A percentile compares a stretch with the other conserved stretches of the same genome.
phyloP scores from a whole-genome alignment of 2,797 vertebrate species.

The Gastrophryne carolinensis region DNA sequence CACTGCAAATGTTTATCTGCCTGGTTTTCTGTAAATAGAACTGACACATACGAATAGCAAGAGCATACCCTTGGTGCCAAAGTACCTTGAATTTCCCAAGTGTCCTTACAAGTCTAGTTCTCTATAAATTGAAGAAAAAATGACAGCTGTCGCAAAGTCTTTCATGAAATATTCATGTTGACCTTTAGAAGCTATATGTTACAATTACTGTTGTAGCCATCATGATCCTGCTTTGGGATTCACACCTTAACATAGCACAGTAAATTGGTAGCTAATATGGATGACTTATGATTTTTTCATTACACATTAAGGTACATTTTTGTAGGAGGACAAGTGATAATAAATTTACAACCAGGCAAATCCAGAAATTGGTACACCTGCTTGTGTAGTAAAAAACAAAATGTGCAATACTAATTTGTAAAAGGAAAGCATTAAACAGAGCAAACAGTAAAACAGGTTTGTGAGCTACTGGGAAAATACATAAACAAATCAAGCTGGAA shows the following conservation, averaged over 20 bases:
- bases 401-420: background rate
- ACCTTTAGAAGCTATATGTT: slow-evolving; percentile 59
- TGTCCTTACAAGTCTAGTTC: slow-evolving; percentile 55
- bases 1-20: slow-evolving; percentile 50
- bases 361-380: background rate
- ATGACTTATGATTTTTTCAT: background rate
- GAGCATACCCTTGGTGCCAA: slow-evolving; percentile 55
- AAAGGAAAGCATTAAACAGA: background rate
- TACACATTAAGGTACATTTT: too few relatives aligned
- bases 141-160: slow-evolving; percentile 63
- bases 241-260: slow-evolving; percentile 41
- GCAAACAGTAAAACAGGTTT: background rate
- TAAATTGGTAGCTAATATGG: slow-evolving; percentile 54
- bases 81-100: slow-evolving; percentile 56
- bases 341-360: background rate
- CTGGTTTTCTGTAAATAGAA: slow-evolving; percentile 56
- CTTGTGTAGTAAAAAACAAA: background rate
- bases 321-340: background rate
- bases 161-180: slow-evolving; percentile 58
- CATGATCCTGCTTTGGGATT: slow-evolving; percentile 50
- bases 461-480: background rate
- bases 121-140: slow-evolving; percentile 62
- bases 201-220: slow-evolving; percentile 56
- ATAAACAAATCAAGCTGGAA: background rate
- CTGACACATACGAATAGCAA: slow-evolving; percentile 58